Conservation (phyloP, 2,797 vertebrate species). For the Trachurus trachurus region DNA sequence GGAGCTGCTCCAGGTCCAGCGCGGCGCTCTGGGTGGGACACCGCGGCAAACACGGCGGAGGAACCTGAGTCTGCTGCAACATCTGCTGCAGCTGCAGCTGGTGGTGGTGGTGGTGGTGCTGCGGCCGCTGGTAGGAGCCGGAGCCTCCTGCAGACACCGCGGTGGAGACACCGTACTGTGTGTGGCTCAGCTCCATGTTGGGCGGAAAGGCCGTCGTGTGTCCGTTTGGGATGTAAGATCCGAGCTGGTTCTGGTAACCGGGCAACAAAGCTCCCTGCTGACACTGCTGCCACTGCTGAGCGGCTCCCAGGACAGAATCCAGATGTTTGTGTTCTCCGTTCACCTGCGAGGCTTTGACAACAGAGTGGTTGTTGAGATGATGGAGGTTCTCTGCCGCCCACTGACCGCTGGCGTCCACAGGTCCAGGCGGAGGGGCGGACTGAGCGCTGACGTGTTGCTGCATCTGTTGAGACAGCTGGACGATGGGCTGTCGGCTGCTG, state of each 20-base stretch:
- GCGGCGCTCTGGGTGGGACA: constrained; percentile 62
- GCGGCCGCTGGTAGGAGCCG: constrained; percentile 50
- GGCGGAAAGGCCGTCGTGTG: constrained; percentile 22
- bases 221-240: constrained; percentile 53
- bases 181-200: constrained; percentile 7
- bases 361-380: constrained; percentile 3
- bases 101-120: constrained; percentile 46
- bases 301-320: too few species aligned
- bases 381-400: constrained; percentile 64
- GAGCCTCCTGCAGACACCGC: background rate
- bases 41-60: constrained; percentile 46
- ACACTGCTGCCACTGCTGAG: too few species aligned
- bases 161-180: constrained; percentile 46
- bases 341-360: constrained; percentile 7
- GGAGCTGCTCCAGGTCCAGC: constrained; percentile 71
- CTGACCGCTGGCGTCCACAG: constrained; percentile 16
- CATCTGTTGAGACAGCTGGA: constrained; percentile 77
- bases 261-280: constrained; percentile 6
- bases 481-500: constrained; percentile 52
- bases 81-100: constrained; percentile 39
- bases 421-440: constrained; percentile 6
- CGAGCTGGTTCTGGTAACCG: constrained; percentile 45
- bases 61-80: constrained; percentile 42
- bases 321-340: constrained; percentile 39
- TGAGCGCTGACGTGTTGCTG: constrained; percentile 69